These are phyloP conservation scores for Heterotilapia buettikoferi DNA, from an alignment of 2,113 vertebrate species.

Conservation along the genomic window DNA sequence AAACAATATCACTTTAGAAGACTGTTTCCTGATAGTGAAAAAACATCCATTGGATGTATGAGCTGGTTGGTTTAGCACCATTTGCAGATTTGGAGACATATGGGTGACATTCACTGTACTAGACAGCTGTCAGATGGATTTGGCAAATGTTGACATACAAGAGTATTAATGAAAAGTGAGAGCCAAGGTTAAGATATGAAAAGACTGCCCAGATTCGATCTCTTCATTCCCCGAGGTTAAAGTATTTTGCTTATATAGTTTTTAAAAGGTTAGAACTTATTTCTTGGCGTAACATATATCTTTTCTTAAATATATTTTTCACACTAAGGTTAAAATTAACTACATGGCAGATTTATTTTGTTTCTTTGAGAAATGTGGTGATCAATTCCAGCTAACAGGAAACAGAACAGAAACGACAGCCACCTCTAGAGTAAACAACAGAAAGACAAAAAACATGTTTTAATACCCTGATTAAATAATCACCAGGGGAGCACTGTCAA, in stretches of 20 bases:
- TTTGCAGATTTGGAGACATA: neutral
- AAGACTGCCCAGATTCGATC: neutral
- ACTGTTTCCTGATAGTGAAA: neutral
- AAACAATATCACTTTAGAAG: neutral
- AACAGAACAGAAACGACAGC: neutral
- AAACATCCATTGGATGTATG: neutral
- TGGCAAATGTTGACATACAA: neutral
- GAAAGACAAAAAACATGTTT: neutral
- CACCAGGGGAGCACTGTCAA: neutral
- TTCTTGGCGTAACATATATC: neutral
- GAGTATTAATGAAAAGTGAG: neutral
- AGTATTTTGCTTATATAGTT: neutral
- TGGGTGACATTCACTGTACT: neutral
- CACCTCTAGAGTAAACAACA: neutral
- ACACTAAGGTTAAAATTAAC: neutral
- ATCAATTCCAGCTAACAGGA: neutral
- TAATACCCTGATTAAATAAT: slow-evolving; percentile 13
- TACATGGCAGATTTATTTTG: neutral
- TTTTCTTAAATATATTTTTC: neutral
- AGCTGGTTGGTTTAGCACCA: neutral
- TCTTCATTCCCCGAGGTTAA: neutral
- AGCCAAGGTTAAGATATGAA: neutral
- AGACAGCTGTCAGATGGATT: neutral
- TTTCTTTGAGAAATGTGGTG: neutral
- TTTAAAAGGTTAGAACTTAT: neutral